A percentile compares a stretch with the other conserved stretches of the same genome.
phyloP scores from a whole-genome alignment of 2,888 invertebrate species.

The Dichetophora obliterata region DNA sequence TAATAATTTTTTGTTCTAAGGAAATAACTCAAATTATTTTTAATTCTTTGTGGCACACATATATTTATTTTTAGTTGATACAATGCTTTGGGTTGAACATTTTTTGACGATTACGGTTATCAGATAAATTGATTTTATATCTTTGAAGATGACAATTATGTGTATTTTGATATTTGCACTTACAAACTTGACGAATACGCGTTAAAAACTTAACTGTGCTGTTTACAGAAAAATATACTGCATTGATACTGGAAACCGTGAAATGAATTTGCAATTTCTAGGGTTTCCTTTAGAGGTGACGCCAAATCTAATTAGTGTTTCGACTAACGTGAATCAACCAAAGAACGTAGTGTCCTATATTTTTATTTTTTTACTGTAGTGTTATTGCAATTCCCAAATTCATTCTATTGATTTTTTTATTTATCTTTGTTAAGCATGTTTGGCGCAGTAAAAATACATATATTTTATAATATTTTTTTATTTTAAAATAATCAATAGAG shows the following conservation, averaged over 20 bases:
- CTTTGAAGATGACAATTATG: too few relatives aligned
- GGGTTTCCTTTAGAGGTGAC: constrained; percentile 50
- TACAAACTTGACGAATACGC: constrained; percentile 44
- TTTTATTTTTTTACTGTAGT: too few relatives aligned
- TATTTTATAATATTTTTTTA: too few relatives aligned
- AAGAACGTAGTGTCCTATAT: too few relatives aligned
- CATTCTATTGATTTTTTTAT: too few relatives aligned
- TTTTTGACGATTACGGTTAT: not conserved
- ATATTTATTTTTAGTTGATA: not conserved
- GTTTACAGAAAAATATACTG: not conserved
- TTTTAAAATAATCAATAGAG: too few relatives aligned
- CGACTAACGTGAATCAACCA: not conserved
- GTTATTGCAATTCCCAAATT: too few relatives aligned
- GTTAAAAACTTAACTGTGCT: constrained; percentile 48
- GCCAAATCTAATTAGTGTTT: constrained; percentile 50
- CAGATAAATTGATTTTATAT: too few relatives aligned
- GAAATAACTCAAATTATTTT: too few relatives aligned
- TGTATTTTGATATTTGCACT: constrained; percentile 3
- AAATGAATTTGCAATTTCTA: constrained; percentile 43
- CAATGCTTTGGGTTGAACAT: not conserved
- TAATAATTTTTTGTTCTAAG: too few relatives aligned
- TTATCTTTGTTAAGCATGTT: too few relatives aligned
- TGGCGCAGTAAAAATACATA: too few relatives aligned
- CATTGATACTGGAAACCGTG: constrained; percentile 24
- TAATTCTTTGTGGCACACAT: not conserved